Conservation (phyloP, 2,797 vertebrate genomes). For the Alauda arvensis region DNA sequence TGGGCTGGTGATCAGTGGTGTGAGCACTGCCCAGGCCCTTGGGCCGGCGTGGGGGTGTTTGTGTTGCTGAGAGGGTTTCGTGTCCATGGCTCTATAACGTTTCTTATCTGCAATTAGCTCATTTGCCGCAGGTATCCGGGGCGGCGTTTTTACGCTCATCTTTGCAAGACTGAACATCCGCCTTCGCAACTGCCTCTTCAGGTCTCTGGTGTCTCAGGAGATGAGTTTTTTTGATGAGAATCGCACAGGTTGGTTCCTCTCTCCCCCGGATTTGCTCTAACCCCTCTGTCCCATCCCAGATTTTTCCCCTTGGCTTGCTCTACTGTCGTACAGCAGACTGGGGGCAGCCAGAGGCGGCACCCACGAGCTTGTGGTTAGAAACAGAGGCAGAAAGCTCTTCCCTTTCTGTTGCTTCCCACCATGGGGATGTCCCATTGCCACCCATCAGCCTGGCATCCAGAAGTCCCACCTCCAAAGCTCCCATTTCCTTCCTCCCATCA, state of each 20-base stretch:
- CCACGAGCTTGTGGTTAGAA: neutral
- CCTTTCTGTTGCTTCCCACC: neutral
- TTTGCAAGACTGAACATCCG: conserved; percentile 91
- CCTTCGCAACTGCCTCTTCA: conserved; percentile 89
- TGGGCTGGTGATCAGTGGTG: neutral
- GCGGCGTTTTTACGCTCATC: conserved; percentile 87
- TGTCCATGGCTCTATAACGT: conserved; percentile 67
- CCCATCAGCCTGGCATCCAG: neutral
- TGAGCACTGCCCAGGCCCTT: neutral
- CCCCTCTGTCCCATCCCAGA: neutral
- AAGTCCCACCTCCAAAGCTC: neutral
- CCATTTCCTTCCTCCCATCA: neutral
- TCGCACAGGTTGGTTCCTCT: conserved; percentile 84
- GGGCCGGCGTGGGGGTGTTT: neutral
- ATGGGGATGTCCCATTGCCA: neutral
- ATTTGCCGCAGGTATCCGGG: conserved; percentile 87
- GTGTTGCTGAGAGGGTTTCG: conserved; percentile 36
- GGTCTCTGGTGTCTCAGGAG: conserved; percentile 89
- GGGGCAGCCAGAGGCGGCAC: neutral
- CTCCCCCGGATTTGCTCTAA: neutral
- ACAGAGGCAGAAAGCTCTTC: neutral
- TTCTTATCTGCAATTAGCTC: conserved; percentile 86
- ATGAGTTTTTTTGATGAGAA: conserved; percentile 94
- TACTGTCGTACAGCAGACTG: fast-evolving
- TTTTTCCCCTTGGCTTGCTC: neutral